Evolutionary conservation across 2,888 invertebrate species (phyloP), one percentile per base, ranked within the genome.

Genomic region (Empis livida): DNA sequence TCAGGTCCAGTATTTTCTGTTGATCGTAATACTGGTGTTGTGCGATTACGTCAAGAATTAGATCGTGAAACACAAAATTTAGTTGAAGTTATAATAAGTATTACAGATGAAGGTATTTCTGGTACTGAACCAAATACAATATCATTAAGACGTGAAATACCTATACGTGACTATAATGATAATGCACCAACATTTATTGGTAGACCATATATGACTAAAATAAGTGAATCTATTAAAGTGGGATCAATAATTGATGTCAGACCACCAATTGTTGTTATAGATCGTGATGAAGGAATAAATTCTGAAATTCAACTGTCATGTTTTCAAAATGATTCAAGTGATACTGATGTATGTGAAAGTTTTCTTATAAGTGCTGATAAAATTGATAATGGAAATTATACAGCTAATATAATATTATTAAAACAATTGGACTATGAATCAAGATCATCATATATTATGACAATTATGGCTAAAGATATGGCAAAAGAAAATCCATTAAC

Each of bases 1-100:
- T 84, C 84, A 39, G 88, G 88, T 1, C 86, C 86, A 62, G 79
- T 82, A 59, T 83, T 88, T 61, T 80, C 80, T 11, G 87, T 88
- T n/a, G 82, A 87, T 59, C 71, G 82, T 8, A 72, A 75, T 45
- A 80, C 82, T 1, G 88, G 88, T 0, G 82, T 84, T 38, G 82
- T 88, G 3, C 79, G 81, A 0, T 71, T 88, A 23, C 77, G 82
- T 3, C 79, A 77, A 62, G 70, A 76, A 30, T 63, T 88, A 46
- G 87, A 88, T 62, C 72, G 87, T 45, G 88, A 88, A 60, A 71
- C 73, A 23, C 78, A 81, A 60, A 76, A 78, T 47, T 68, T 77
- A 3, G 67, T 87, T 45, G 86, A 87, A 70, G 84, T 86, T 42
- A 83, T 88, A 59, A 84, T 88, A 53, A 88, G 86, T 61, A 80